phyloP scores from a whole-genome alignment of 2,888 invertebrate genomes.

The Melipona bicolor region DNA sequence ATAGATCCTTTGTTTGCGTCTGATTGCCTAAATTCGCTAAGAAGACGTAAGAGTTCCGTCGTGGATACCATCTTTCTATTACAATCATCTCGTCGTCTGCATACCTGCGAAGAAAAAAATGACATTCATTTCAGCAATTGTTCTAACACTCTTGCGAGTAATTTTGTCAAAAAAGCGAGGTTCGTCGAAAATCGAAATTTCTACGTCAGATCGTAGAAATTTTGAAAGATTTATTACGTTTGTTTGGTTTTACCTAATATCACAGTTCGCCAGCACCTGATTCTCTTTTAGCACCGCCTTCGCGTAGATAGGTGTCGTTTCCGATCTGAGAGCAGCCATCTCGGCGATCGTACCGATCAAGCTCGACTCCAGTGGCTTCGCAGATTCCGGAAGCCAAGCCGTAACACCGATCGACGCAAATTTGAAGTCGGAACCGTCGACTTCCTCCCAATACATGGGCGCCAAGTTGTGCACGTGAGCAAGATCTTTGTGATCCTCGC shows the following conservation, averaged over 20 bases:
- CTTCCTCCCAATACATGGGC: conserved; percentile 88
- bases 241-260: conserved; percentile 85
- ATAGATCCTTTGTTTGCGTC: conserved; percentile 89
- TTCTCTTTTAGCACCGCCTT: conserved; percentile 89
- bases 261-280: conserved; percentile 87
- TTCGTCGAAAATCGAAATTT: neutral
- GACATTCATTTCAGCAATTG: neutral
- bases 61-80: conserved; percentile 92
- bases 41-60: conserved; percentile 91
- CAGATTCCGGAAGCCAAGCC: conserved; percentile 88
- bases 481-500: conserved; percentile 79
- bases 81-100: conserved; percentile 88
- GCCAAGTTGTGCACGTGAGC: conserved; percentile 88
- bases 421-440: conserved; percentile 78
- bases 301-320: conserved; percentile 90
- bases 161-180: neutral
- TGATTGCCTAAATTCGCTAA: conserved; percentile 89
- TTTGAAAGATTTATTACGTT: neutral
- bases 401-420: conserved; percentile 85
- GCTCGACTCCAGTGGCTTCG: conserved; percentile 84
- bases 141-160: neutral
- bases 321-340: conserved; percentile 87
- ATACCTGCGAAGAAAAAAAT: conserved; percentile 81
- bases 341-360: conserved; percentile 85
- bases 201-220: neutral